Evolutionary conservation across 2,113 vertebrate species (phyloP).

Genomic region (Halcyon malimbica): DNA sequence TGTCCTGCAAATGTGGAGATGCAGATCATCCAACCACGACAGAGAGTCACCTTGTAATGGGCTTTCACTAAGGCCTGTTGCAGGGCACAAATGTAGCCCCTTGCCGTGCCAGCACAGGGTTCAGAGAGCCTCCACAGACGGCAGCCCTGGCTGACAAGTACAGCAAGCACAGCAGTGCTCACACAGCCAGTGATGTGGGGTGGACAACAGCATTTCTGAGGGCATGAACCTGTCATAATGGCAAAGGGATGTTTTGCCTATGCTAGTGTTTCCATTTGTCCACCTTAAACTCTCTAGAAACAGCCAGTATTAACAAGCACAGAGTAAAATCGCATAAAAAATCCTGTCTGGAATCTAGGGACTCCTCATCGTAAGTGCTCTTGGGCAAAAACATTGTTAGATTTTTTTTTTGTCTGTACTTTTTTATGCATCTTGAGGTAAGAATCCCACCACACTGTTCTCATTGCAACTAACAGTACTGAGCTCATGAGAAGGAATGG

Average conservation of each 20-base stretch:
- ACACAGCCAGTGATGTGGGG: neutral
- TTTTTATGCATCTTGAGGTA: neutral
- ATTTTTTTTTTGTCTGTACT: neutral
- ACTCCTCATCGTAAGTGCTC: neutral
- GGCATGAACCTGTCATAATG: fast-evolving
- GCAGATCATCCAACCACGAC: neutral
- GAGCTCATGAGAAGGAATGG: neutral
- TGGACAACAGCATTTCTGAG: neutral
- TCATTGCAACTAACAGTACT: neutral
- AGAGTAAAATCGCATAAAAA: neutral
- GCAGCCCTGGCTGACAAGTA: neutral
- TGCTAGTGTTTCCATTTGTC: neutral
- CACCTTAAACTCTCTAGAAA: neutral
- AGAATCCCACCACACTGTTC: neutral
- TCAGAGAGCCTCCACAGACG: neutral
- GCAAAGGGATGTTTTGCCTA: neutral
- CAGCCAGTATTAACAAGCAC: neutral
- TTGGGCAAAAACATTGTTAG: neutral
- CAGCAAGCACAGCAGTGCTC: neutral
- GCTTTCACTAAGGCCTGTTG: neutral
- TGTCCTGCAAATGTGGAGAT: neutral
- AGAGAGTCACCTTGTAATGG: neutral
- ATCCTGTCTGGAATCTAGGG: neutral
- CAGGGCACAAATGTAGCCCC: neutral
- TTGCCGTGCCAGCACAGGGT: neutral